Evolutionary conservation across 2,888 invertebrate species (phyloP), one percentile per base, ranked within the genome.

Genomic region (Nesidiocoris tenuis): DNA sequence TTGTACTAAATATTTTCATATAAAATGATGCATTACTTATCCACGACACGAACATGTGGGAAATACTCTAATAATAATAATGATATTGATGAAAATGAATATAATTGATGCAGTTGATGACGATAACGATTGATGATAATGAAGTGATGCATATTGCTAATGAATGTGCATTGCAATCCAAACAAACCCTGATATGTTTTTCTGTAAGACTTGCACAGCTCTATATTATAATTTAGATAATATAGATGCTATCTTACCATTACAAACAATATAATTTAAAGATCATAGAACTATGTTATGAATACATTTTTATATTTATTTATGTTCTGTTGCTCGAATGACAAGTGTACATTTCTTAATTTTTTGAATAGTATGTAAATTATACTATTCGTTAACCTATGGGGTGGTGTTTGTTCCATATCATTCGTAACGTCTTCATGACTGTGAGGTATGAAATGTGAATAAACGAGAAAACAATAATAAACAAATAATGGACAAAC

Each of bases 1-100:
- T 77, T 77, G 68, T 77, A 76, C 71, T 76, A 77, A 77, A 77
- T 77, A 77, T 77, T 77, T 77, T 77, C 77, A 76, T 77, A 77
- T 74, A 70, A 66, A 76, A 61, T 63, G 54, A 61, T 63, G 54
- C 61, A 72, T 72, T 72, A 64, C 22, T 61, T 72, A 72, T 64
- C 64, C 70, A 70, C 70, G 23, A 19, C 70, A 57, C 70, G 39
- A 12, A n/a, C n/a, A 12, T 70, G 70, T 70, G 70, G 70, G 59
- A 57, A 57, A 70, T 39, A 39, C 39, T 39, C 39, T 39, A 39
- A 39, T 39, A 39, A 39, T 39, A 39, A n/a, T n/a, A n/a, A n/a
- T n/a, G n/a, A n/a, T n/a, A n/a, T n/a, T n/a, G n/a, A n/a, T n/a
- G n/a, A n/a, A 39, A 39, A 39, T 39, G 3, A 39, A 39, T 39